Evolutionary conservation across 2,113 vertebrate species (phyloP).

Genomic region (Phocoena sinus): DNA sequence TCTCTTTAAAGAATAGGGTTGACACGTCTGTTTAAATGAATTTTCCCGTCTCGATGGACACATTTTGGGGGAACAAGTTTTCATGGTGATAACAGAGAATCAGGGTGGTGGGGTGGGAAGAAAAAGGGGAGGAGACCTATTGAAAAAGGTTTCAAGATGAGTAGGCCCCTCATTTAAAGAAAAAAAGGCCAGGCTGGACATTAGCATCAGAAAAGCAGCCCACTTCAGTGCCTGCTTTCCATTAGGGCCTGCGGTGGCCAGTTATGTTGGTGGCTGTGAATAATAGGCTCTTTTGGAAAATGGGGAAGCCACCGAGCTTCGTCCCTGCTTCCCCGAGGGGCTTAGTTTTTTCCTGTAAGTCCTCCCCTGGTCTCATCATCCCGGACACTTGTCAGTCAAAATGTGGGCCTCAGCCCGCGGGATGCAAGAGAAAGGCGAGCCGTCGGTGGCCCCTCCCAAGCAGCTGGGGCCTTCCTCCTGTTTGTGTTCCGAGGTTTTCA

Average conservation of each 20-base stretch:
- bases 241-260: background rate
- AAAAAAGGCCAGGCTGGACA: background rate
- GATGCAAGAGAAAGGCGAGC: background rate
- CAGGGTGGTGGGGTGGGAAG: background rate
- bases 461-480: constrained; percentile 23
- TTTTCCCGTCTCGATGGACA: constrained; percentile 10
- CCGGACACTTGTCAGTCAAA: background rate
- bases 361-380: background rate
- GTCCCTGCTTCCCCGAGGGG: background rate
- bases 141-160: constrained; percentile 24
- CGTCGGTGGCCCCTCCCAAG: background rate
- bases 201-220: constrained; percentile 58
- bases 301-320: background rate
- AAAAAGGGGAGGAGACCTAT: background rate
- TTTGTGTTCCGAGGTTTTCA: constrained; percentile 54
- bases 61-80: constrained; percentile 1
- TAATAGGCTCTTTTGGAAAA: constrained; percentile 2
- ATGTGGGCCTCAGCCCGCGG: background rate
- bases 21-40: constrained; percentile 54
- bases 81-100: background rate
- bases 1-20: background rate
- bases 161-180: background rate
- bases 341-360: background rate
- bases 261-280: background rate
- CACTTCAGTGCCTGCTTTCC: background rate